Evolutionary conservation across 1,140 invertebrate species (phyloP).

Genomic region (Lasaia peninsularis): DNA sequence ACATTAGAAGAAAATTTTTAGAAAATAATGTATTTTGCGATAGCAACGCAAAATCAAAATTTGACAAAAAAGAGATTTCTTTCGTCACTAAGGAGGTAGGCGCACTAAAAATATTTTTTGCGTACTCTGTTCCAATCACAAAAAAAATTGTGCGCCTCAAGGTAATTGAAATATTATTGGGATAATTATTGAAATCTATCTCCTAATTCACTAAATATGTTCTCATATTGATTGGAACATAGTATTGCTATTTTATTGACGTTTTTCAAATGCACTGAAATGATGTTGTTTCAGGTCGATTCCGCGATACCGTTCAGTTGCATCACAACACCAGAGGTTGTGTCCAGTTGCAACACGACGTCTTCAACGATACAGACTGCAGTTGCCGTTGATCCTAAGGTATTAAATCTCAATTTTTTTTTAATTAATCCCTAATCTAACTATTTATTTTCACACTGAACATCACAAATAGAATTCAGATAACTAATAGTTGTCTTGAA

Average conservation of each 20-base stretch:
- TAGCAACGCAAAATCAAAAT: slow-evolving; percentile 30
- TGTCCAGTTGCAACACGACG: slow-evolving; percentile 61
- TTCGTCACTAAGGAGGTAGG: slow-evolving; percentile 45
- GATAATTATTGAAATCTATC: background rate
- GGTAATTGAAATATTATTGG: background rate
- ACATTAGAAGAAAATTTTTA: background rate
- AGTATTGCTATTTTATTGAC: background rate
- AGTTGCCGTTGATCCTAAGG: slow-evolving; percentile 61
- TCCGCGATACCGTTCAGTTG: slow-evolving; percentile 70
- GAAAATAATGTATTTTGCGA: slow-evolving; percentile 21
- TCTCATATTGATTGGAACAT: slow-evolving; percentile 18
- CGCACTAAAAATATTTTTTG: background rate
- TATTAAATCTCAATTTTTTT: slow-evolving; percentile 24
- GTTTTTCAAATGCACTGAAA: slow-evolving; percentile 8
- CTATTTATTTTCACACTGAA: too few species aligned
- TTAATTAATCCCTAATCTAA: background rate
- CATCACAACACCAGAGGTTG: slow-evolving; percentile 70
- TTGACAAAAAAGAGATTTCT: slow-evolving; percentile 14
- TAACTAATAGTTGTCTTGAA: too few species aligned
- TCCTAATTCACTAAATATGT: background rate
- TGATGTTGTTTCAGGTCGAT: slow-evolving; percentile 52
- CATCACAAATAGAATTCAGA: too few species aligned
- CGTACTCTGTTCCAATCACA: background rate
- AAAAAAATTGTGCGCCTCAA: background rate
- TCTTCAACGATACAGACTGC: slow-evolving; percentile 46